These are phyloP conservation scores for Periophthalmodon schlosseri DNA, from an alignment of 2,113 vertebrate species.

Conservation along the genomic window DNA sequence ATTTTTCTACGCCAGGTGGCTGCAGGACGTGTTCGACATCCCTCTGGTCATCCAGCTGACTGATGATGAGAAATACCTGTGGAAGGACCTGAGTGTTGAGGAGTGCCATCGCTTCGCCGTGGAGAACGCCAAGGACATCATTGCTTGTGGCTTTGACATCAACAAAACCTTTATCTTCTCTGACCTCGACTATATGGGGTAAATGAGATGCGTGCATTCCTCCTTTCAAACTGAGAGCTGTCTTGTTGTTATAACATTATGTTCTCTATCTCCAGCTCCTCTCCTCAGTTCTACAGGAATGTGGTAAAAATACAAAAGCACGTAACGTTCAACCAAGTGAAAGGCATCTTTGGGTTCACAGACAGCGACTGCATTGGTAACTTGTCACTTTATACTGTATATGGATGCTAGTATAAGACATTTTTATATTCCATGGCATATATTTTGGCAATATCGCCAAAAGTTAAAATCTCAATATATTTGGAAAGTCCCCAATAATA, in stretches of 20 bases:
- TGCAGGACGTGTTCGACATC: conserved; percentile 93
- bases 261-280: conserved; percentile 73
- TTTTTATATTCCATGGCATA: neutral
- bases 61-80: conserved; percentile 97
- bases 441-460: neutral
- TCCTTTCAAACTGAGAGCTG: neutral
- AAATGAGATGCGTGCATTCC: conserved; percentile 23
- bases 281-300: conserved; percentile 90
- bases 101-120: conserved; percentile 84
- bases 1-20: conserved; percentile 80
- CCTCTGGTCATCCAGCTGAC: conserved; percentile 95
- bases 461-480: neutral
- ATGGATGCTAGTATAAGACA: neutral
- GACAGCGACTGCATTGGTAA: conserved; percentile 97
- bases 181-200: conserved; percentile 97
- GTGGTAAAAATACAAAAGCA: conserved; percentile 95
- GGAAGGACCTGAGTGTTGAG: conserved; percentile 93
- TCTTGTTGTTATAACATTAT: neutral
- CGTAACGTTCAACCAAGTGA: conserved; percentile 98
- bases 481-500: no score
- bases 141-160: conserved; percentile 94
- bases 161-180: conserved; percentile 99
- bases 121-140: conserved; percentile 96
- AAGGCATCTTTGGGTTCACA: conserved; percentile 97
- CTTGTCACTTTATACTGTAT: neutral